Conservation (phyloP, 2,113 vertebrate genomes). For the Promerops cafer region DNA sequence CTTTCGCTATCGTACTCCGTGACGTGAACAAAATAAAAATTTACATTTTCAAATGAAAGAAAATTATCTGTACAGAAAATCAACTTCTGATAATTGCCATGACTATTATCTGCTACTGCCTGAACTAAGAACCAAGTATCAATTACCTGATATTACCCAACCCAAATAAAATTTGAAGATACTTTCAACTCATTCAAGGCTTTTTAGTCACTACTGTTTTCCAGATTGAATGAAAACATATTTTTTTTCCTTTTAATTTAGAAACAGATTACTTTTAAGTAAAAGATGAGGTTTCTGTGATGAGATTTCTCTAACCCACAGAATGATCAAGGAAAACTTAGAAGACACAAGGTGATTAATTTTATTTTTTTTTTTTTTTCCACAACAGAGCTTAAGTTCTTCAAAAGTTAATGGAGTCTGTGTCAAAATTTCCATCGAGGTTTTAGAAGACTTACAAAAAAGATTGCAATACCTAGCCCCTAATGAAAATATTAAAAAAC, state of each 20-base stretch:
- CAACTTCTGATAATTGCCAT: neutral
- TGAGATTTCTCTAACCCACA: neutral
- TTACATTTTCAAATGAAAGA: neutral
- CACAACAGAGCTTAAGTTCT: neutral
- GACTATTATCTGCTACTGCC: neutral
- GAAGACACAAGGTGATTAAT: neutral
- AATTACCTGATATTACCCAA: neutral
- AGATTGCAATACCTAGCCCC: rapidly evolving
- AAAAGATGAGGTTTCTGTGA: neutral
- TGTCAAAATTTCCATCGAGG: neutral
- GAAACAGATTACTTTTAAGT: neutral
- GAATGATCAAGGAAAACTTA: neutral
- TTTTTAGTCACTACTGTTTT: neutral
- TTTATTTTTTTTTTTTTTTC: neutral
- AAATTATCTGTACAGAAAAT: neutral
- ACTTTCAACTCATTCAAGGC: neutral
- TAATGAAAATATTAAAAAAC: neutral
- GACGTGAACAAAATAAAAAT: neutral
- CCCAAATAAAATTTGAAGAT: neutral
- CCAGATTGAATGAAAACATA: neutral
- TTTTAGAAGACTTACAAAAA: neutral
- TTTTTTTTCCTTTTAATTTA: neutral
- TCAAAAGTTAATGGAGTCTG: neutral
- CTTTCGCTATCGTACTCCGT: neutral
- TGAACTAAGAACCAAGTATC: neutral